Conservation (phyloP, 30 jellyfish, hydroid and myxozoan species). For the Aurelia aurita region DNA sequence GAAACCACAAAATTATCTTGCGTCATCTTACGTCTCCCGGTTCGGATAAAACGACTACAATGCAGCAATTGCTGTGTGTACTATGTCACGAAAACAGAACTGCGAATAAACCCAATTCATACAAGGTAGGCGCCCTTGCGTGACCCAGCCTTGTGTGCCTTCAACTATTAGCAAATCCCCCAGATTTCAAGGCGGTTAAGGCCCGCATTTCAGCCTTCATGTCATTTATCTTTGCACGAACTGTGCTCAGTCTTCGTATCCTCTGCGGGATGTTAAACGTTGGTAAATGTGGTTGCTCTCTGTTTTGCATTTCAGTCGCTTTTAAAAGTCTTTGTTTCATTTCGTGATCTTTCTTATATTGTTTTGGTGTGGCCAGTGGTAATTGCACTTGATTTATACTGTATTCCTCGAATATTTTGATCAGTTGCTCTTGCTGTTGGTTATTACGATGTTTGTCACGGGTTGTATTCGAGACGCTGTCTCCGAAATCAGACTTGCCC, state of each 20-base stretch:
- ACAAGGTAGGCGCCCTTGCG: too few species aligned
- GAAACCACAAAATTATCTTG: too few species aligned
- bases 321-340: too few species aligned
- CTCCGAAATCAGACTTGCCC: slow-evolving; percentile 18
- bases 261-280: neutral
- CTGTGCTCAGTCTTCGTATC: neutral
- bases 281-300: too few species aligned
- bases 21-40: too few species aligned
- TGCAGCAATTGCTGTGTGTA: too few species aligned
- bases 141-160: too few species aligned
- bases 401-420: slow-evolving; percentile 41
- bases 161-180: too few species aligned
- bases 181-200: neutral
- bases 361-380: slow-evolving; percentile 54
- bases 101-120: too few species aligned
- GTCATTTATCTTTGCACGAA: neutral
- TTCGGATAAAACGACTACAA: too few species aligned
- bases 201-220: neutral
- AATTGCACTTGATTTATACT: slow-evolving; percentile 54
- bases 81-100: too few species aligned
- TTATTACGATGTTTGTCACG: neutral
- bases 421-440: slow-evolving; percentile 25
- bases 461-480: neutral
- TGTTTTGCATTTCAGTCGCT: too few species aligned
- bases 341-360: neutral